Base-by-base conservation (phyloP, 1,140 invertebrate species). In the Drosophila nigrodunni region DNA sequence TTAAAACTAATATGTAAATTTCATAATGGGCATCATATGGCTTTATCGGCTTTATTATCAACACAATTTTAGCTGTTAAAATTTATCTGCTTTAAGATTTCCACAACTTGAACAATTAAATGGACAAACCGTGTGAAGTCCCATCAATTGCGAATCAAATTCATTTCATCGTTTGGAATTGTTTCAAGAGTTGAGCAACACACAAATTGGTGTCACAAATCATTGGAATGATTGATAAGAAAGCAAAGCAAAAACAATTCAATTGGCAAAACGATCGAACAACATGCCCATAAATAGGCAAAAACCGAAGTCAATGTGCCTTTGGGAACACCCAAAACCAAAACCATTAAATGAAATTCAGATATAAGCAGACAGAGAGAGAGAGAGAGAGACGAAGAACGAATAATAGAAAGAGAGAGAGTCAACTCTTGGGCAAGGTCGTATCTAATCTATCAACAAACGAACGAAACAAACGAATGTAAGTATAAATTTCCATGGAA, bases 241-340 rank as follows among this genome's bases (percentile, higher is more conserved):
- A 59, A 71, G 15, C 50, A 10, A 15, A 37, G 6, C 34, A 37
- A 57, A 57, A 57, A 11, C 54, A 41, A 57, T 43, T 66, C 35
- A 52, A 64, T 60, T 47, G 55, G 62, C 41, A 52, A 79, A 79
- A 59, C 52, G 62, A 49, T 41, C 59, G 44, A 68, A 64, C 78
- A 87, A 87, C 83, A 87, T 87, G 83, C 52, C 83, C 83, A 87
- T 88, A 87, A 86, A 87, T 89, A 87, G 83, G 83, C 83, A 87
- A 72, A 77, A 80, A 18, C 18, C 18, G 2, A 18, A 60, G 70
- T 46, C 47, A 64, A 82, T 80, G 70, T 49, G 37, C 50, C 47
- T 1, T 15, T 49, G 70, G 54, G 71, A 78, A 61, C 57, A 75
- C 60, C 64, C 52, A 37, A 41, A 66, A 39, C 35, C n/a, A 13